Percentiles rank a stretch among this genome's conserved stretches.
Conservation (phyloP, 2,113 vertebrate species). For the Leptocoma aspasia region DNA sequence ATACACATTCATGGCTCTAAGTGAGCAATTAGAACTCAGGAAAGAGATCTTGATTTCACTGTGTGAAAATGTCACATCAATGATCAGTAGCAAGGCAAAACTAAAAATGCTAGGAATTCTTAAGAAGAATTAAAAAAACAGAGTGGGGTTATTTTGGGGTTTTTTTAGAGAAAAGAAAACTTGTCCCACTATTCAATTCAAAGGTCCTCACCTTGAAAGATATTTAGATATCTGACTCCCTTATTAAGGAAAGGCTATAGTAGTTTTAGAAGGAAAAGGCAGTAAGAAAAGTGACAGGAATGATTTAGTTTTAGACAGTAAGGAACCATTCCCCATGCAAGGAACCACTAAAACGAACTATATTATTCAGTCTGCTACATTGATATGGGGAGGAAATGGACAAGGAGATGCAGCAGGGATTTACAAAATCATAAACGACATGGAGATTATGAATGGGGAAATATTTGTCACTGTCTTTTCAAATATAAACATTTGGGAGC, state of each 20-base stretch:
- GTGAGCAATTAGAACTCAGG: background rate
- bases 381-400: background rate
- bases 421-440: background rate
- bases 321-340: background rate
- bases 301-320: background rate
- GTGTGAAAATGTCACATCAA: background rate
- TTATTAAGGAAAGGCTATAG: background rate
- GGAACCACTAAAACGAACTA: background rate
- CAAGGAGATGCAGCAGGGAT: background rate
- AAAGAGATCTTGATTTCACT: background rate
- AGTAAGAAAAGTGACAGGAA: background rate
- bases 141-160: accelerated
- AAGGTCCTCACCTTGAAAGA: background rate
- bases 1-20: background rate
- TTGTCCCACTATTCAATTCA: background rate
- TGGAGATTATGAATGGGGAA: background rate
- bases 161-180: background rate
- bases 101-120: accelerated
- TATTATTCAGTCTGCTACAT: background rate
- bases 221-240: background rate
- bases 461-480: background rate
- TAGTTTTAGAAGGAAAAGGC: background rate
- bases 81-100: background rate
- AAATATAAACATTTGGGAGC: background rate
- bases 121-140: background rate